Evolutionary conservation across 2,888 invertebrate species (phyloP).

Genomic region (Nematopogon swammerdamellus): DNA sequence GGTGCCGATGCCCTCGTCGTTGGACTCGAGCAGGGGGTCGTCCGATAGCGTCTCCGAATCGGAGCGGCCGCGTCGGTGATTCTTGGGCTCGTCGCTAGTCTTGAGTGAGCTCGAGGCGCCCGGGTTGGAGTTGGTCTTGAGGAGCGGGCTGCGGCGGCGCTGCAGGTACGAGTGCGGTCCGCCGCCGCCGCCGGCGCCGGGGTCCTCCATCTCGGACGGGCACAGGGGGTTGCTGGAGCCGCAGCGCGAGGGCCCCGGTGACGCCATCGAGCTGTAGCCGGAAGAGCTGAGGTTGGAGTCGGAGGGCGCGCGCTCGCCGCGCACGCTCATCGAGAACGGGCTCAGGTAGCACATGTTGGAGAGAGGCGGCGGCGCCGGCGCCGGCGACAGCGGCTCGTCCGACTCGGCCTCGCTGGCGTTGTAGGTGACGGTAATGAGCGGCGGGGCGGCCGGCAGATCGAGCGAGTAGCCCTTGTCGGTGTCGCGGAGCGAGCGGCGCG

Average conservation of each 20-base stretch:
- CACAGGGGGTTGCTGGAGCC: conserved; percentile 78
- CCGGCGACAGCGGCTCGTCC: conserved; percentile 68
- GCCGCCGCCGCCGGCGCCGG: conserved; percentile 55
- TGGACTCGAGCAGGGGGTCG: conserved; percentile 67
- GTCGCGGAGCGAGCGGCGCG: conserved; percentile 58
- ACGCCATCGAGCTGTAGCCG: conserved; percentile 83
- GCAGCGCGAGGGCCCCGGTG: conserved; percentile 78
- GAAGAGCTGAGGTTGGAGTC: conserved; percentile 83
- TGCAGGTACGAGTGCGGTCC: conserved; percentile 39
- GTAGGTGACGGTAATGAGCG: conserved; percentile 70
- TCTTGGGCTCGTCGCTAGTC: conserved; percentile 33
- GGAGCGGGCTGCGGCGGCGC: conserved; percentile 58
- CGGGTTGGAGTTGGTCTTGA: conserved; percentile 58
- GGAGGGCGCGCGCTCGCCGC: conserved; percentile 73
- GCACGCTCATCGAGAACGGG: conserved; percentile 71
- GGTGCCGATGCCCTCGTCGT: conserved; percentile 76
- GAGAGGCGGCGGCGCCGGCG: conserved; percentile 48
- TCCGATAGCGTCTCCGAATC: conserved; percentile 75
- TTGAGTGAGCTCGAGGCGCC: conserved; percentile 26
- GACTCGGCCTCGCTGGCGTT: conserved; percentile 75
- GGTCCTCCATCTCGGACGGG: conserved; percentile 72
- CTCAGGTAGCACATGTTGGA: conserved; percentile 71
- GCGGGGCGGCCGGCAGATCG: conserved; percentile 62
- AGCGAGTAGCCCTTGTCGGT: conserved; percentile 61
- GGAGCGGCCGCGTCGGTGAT: conserved; percentile 59